These are phyloP conservation scores for Megaustenia siamemsis DNA, from an alignment of 2,888 invertebrate species.

Conservation along the genomic window DNA sequence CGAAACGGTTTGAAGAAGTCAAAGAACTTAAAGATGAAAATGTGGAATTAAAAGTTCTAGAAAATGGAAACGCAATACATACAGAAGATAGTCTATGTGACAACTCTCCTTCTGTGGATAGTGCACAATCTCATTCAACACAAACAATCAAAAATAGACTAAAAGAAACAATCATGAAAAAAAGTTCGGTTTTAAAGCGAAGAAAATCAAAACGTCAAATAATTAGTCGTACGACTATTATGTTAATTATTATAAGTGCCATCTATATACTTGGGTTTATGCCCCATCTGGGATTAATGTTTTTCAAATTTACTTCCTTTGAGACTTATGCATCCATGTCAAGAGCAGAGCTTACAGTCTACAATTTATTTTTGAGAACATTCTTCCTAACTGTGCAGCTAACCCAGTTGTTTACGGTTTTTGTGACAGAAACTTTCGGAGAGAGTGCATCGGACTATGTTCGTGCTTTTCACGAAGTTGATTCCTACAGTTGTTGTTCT, in stretches of 20 bases:
- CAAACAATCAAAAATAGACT: not conserved
- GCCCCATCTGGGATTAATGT: constrained; percentile 35
- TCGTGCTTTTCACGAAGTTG: not conserved
- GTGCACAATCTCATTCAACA: not conserved
- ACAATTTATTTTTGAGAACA: constrained; percentile 54
- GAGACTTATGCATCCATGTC: constrained; percentile 1
- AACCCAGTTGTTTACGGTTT: constrained; percentile 55
- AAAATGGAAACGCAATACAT: not conserved
- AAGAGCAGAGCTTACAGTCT: constrained; percentile 9
- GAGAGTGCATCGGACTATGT: constrained; percentile 34
- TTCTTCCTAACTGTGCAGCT: constrained; percentile 53
- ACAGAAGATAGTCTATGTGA: not conserved
- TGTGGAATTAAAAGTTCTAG: not conserved
- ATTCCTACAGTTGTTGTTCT: too few relatives aligned
- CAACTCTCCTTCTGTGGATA: too few relatives aligned
- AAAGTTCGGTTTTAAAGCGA: not conserved
- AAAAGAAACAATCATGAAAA: not conserved
- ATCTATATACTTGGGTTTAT: constrained; percentile 30
- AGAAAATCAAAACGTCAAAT: not conserved
- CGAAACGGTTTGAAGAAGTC: not conserved
- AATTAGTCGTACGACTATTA: constrained; percentile 28
- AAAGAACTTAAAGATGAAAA: not conserved
- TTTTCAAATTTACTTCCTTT: constrained; percentile 6
- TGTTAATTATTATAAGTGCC: constrained; percentile 43
- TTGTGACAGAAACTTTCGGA: constrained; percentile 46